Conservation (phyloP, 2,113 vertebrate species). For the Myocastor coypus region DNA sequence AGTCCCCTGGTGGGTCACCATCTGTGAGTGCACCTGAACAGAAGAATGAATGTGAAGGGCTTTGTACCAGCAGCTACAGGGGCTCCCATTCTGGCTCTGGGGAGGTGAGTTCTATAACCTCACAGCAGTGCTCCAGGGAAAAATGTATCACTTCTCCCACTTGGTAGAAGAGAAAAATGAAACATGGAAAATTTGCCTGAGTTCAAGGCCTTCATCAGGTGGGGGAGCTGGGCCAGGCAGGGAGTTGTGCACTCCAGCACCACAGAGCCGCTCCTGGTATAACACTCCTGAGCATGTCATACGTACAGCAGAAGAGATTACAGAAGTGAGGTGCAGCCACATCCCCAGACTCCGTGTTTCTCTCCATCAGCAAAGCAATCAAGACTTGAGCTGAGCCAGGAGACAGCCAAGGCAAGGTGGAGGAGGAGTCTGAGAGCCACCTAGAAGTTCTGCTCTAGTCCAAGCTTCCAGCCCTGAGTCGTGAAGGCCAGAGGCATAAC, state of each 20-base stretch:
- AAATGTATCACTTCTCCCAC: background rate
- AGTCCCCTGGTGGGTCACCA: background rate
- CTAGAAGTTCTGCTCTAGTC: background rate
- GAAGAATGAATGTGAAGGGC: background rate
- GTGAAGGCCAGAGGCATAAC: background rate
- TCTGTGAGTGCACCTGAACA: background rate
- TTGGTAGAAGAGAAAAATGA: background rate
- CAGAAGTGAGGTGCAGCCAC: background rate
- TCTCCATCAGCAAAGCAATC: slow-evolving; percentile 47
- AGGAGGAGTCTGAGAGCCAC: background rate
- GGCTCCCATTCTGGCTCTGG: background rate
- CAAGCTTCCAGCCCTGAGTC: background rate
- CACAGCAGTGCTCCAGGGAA: background rate
- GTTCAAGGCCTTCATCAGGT: background rate
- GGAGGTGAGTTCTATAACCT: background rate
- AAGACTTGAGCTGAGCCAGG: slow-evolving; percentile 2
- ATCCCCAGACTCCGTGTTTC: background rate
- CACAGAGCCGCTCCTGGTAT: background rate
- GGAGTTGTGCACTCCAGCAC: too few species aligned
- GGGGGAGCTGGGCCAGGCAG: background rate
- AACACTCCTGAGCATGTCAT: background rate
- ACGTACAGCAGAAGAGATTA: slow-evolving; percentile 1
- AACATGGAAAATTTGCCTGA: background rate
- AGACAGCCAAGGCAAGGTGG: background rate
- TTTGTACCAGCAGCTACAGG: background rate